Evolutionary conservation across 2,113 vertebrate genomes (phyloP).

Genomic region (Myocastor coypus): DNA sequence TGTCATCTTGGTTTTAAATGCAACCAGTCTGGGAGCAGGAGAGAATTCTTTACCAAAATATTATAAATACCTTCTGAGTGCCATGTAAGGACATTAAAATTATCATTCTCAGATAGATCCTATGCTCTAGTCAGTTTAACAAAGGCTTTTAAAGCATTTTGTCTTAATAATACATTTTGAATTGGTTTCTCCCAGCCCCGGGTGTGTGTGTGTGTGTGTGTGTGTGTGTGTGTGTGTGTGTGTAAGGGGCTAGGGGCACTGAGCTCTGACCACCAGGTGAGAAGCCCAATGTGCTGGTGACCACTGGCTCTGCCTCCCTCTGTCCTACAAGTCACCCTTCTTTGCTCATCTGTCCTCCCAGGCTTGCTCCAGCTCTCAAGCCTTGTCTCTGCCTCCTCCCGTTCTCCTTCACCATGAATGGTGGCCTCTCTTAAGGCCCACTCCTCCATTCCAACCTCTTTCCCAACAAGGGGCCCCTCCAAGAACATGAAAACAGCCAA

Average conservation of each 20-base stretch:
- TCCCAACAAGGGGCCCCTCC: neutral
- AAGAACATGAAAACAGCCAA: neutral
- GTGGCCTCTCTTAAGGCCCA: neutral
- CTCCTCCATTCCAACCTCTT: neutral
- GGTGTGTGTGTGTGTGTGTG: no score
- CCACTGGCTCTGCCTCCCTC: neutral
- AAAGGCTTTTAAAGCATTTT: neutral
- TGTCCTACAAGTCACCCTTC: neutral
- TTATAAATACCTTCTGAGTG: conserved; percentile 15
- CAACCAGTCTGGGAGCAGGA: neutral
- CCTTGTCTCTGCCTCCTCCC: neutral
- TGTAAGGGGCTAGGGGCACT: no score
- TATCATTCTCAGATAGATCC: neutral
- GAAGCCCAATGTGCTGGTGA: accelerated
- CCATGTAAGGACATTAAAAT: neutral
- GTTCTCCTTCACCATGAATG: neutral
- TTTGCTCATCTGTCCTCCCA: neutral
- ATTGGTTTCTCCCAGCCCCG: neutral
- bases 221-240: accelerated
- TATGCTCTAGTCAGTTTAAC: neutral
- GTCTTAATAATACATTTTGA: neutral
- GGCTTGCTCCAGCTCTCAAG: accelerated
- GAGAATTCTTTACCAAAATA: neutral
- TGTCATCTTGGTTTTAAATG: neutral
- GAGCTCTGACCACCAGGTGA: neutral